Percentiles rank a stretch among this genome's conserved stretches.
Evolutionary conservation across 92 coral and sea anemone genomes (phyloP).

Genomic region (Hydrozoanthus gracilis): DNA sequence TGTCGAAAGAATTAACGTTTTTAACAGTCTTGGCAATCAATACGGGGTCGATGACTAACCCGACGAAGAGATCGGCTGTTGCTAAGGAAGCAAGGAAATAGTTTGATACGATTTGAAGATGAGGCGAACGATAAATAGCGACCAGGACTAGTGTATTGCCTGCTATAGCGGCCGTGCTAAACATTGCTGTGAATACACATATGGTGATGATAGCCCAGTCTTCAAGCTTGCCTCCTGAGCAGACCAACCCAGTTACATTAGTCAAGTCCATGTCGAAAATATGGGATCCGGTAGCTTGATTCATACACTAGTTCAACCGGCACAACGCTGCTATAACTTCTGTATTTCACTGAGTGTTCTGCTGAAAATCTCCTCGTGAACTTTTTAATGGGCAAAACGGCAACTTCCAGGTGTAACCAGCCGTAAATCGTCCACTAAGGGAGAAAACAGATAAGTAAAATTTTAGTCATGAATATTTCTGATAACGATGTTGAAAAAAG

Average conservation of each 20-base stretch:
- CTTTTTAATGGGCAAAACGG: not conserved
- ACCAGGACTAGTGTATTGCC: slow-evolving; percentile 72
- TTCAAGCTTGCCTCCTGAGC: slow-evolving; percentile 63
- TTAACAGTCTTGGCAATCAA: slow-evolving; percentile 74
- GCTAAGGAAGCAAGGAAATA: slow-evolving; percentile 82
- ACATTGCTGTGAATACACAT: slow-evolving; percentile 59
- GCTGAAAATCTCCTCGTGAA: not conserved
- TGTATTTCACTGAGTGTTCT: not conserved
- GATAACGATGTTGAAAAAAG: no score
- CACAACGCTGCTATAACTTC: no score
- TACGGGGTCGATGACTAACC: slow-evolving; percentile 70
- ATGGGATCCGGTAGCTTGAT: not conserved
- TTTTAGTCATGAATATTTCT: no score
- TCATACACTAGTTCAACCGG: no score
- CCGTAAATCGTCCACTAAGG: not conserved
- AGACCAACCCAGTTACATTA: not conserved
- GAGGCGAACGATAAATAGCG: slow-evolving; percentile 65
- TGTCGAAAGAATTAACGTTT: slow-evolving; percentile 72
- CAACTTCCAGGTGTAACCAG: not conserved
- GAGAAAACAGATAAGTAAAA: not conserved
- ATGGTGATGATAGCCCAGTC: slow-evolving; percentile 58
- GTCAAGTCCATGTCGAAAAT: not conserved
- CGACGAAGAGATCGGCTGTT: slow-evolving; percentile 79
- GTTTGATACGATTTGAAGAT: slow-evolving; percentile 76
- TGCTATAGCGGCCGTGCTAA: slow-evolving; percentile 60